phyloP scores from a whole-genome alignment of 2,888 invertebrate species.

The Caradrina kadenii region DNA sequence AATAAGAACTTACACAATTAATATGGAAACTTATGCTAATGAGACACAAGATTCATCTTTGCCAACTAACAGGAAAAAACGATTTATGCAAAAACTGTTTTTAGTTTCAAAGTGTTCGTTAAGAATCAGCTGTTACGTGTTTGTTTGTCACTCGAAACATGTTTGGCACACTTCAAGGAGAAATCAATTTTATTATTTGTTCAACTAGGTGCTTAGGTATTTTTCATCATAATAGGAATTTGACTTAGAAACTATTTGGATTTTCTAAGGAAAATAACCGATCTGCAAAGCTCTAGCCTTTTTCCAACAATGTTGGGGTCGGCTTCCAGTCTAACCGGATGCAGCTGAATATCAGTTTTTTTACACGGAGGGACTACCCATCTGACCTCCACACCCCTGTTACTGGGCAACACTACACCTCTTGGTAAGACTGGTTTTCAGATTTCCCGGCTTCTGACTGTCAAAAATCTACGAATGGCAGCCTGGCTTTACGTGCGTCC shows the following conservation, averaged over 20 bases:
- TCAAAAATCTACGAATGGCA: no score
- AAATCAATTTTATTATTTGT: neutral
- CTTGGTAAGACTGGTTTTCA: no score
- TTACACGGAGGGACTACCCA: no score
- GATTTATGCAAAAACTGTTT: neutral
- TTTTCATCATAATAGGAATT: slow-evolving; percentile 1
- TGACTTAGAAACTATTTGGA: slow-evolving; percentile 1
- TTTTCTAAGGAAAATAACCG: neutral
- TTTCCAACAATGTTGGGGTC: no score
- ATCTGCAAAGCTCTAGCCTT: no score
- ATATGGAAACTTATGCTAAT: slow-evolving; percentile 21
- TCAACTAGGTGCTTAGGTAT: neutral
- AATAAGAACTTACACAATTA: slow-evolving; percentile 33
- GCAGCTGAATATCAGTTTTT: no score
- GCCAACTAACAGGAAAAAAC: slow-evolving; percentile 22
- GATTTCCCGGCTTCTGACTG: no score
- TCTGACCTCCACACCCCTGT: no score
- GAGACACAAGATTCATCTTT: slow-evolving; percentile 5
- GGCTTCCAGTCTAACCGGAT: no score
- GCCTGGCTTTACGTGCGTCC: no score
- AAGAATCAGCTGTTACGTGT: slow-evolving; percentile 16
- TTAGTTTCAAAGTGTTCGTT: neutral
- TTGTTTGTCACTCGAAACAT: slow-evolving; percentile 25
- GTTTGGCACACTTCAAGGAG: slow-evolving; percentile 36
- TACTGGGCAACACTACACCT: no score